Conservation (phyloP, 2,888 invertebrate genomes). For the Blastobasis lacticolella region DNA sequence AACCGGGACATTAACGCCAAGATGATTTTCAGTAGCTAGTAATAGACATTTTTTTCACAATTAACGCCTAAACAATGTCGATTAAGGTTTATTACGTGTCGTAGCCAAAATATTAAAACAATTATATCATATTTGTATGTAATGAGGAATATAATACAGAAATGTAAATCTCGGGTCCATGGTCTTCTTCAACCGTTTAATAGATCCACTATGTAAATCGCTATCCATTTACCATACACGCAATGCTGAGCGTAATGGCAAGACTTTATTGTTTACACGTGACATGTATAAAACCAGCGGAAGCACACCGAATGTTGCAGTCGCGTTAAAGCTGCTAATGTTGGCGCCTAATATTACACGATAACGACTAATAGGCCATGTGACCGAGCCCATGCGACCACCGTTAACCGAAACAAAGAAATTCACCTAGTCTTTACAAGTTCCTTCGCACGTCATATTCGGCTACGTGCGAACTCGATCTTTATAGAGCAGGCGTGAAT, state of each 20-base stretch:
- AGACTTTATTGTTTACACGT: constrained; percentile 42
- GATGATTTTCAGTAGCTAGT: no score
- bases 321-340: constrained; percentile 22
- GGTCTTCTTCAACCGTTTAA: constrained; percentile 14
- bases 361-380: no score
- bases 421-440: no score
- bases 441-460: constrained; percentile 14
- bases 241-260: constrained; percentile 18
- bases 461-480: constrained; percentile 17
- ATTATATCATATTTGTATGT: no score
- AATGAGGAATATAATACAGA: no score
- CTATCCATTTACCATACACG: constrained; percentile 24
- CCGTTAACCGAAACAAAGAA: no score
- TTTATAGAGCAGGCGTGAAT: constrained; percentile 17
- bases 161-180: background rate
- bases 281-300: constrained; percentile 36
- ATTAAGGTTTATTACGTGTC: no score
- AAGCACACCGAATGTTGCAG: constrained; percentile 32
- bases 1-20: no score
- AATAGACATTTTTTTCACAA: no score
- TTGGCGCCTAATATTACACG: constrained; percentile 12
- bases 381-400: no score
- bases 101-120: no score
- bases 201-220: constrained; percentile 24
- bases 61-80: no score